These are phyloP conservation scores for Gnatocerus cornutus DNA, from an alignment of 2,888 invertebrate species.

Conservation along the genomic window DNA sequence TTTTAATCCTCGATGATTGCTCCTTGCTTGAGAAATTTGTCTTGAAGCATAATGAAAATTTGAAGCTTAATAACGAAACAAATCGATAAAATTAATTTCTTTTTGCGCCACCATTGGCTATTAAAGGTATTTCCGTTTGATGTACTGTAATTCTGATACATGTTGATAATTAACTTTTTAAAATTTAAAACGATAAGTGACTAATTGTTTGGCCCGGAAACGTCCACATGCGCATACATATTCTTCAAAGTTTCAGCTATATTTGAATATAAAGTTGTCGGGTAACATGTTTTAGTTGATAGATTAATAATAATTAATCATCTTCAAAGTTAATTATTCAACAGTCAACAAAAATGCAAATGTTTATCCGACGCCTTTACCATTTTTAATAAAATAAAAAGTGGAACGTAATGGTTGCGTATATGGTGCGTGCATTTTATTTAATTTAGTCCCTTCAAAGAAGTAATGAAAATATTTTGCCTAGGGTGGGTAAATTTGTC, in stretches of 20 bases:
- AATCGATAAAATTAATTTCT: slow-evolving; percentile 37
- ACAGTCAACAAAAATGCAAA: slow-evolving; percentile 21
- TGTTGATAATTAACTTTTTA: slow-evolving; percentile 39
- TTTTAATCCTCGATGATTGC: too few relatives aligned
- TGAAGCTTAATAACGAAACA: slow-evolving; percentile 32
- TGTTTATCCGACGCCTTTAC: slow-evolving; percentile 16
- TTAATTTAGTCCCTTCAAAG: slow-evolving; percentile 23
- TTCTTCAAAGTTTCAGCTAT: slow-evolving; percentile 8
- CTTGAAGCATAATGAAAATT: slow-evolving; percentile 22
- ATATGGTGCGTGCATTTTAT: slow-evolving; percentile 23
- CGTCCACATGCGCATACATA: too few relatives aligned
- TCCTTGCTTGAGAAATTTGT: neutral
- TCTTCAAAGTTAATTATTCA: slow-evolving; percentile 21
- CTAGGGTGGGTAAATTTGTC: slow-evolving; percentile 19
- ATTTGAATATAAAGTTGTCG: slow-evolving; percentile 12
- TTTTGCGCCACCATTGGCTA: slow-evolving; percentile 33
- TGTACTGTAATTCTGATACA: slow-evolving; percentile 34
- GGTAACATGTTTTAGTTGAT: neutral
- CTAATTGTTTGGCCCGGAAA: too few relatives aligned
- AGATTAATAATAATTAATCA: slow-evolving; percentile 19
- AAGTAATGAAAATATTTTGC: slow-evolving; percentile 31
- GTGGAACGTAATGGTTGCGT: slow-evolving; percentile 12
- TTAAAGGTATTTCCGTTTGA: slow-evolving; percentile 24
- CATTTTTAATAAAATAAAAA: slow-evolving; percentile 21
- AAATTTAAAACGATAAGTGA: too few relatives aligned